Conservation (phyloP, 2,888 invertebrate genomes). For the Caenorhabditis sulstoni region DNA sequence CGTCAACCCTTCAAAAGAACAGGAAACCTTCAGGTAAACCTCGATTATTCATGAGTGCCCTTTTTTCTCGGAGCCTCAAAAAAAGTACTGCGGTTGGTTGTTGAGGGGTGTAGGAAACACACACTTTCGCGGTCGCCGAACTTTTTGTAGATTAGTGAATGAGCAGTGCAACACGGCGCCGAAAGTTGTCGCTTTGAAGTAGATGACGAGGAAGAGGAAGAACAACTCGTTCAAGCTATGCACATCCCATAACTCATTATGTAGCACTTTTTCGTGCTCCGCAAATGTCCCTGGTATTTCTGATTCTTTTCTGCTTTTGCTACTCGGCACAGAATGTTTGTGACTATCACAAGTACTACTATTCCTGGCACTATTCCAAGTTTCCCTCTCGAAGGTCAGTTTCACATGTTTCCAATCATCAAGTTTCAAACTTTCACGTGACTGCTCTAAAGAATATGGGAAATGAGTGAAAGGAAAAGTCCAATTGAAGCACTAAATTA, state of each 20-base stretch:
- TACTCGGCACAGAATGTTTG: conserved; percentile 31
- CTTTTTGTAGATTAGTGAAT: conserved; percentile 56
- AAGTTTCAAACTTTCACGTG: conserved; percentile 13
- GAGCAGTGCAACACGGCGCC: conserved; percentile 24
- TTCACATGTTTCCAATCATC: background rate
- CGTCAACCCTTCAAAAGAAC: conserved; percentile 57
- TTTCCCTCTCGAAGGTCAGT: conserved; percentile 26
- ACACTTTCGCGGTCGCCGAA: conserved; percentile 15
- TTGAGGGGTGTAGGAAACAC: conserved; percentile 38
- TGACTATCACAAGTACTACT: conserved; percentile 46
- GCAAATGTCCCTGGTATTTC: conserved; percentile 47
- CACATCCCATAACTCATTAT: conserved; percentile 60
- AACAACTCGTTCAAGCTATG: conserved; percentile 42
- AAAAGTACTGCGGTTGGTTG: conserved; percentile 28
- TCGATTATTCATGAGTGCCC: conserved; percentile 57
- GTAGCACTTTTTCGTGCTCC: conserved; percentile 56
- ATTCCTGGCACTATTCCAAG: conserved; percentile 19
- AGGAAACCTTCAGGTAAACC: conserved; percentile 58
- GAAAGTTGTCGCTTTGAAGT: conserved; percentile 25
- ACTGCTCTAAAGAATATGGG: background rate
- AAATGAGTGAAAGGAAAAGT: background rate
- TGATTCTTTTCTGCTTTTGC: conserved; percentile 26
- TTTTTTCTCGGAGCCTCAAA: conserved; percentile 23
- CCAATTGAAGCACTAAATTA: background rate
- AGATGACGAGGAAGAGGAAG: no score